phyloP scores from a whole-genome alignment of 2,113 vertebrate genomes.

The Cyanocitta stelleri region DNA sequence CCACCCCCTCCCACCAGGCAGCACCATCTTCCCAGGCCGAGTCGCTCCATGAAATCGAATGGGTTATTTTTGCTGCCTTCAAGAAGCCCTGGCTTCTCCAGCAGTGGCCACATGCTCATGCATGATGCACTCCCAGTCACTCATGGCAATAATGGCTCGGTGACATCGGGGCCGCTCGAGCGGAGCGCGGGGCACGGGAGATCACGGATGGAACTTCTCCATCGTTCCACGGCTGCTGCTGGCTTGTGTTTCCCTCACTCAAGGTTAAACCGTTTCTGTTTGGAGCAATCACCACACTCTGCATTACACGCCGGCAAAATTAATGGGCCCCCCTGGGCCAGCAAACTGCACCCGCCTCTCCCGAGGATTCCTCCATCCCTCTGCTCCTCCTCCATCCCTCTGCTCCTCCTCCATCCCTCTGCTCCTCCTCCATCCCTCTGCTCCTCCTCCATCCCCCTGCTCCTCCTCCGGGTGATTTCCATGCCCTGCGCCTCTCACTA shows the following conservation, averaged over 20 bases:
- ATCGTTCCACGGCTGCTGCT: slow-evolving; percentile 8
- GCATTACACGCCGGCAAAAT: background rate
- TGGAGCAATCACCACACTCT: background rate
- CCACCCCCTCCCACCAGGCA: background rate
- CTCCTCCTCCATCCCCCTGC: background rate
- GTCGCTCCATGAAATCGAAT: background rate
- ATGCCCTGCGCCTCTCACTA: background rate
- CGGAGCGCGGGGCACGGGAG: background rate
- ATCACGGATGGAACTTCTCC: slow-evolving; percentile 17
- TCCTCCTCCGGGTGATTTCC: background rate
- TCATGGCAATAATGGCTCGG: background rate
- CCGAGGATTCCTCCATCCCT: background rate
- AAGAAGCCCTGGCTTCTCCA: background rate
- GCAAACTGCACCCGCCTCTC: background rate
- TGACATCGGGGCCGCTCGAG: slow-evolving; percentile 8
- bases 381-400: background rate
- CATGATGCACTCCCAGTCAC: slow-evolving; percentile 22
- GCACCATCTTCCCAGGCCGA: fast-evolving
- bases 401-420: background rate
- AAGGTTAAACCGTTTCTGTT: slow-evolving; percentile 48
- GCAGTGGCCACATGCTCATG: background rate
- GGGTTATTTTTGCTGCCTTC: background rate
- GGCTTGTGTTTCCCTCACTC: slow-evolving; percentile 7
- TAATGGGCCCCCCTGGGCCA: background rate
- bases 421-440: background rate